A percentile compares a stretch with the other conserved stretches of the same genome.
These are phyloP conservation scores for Lydus trimaculatus DNA, from an alignment of 2,888 invertebrate species.

Conservation along the genomic window DNA sequence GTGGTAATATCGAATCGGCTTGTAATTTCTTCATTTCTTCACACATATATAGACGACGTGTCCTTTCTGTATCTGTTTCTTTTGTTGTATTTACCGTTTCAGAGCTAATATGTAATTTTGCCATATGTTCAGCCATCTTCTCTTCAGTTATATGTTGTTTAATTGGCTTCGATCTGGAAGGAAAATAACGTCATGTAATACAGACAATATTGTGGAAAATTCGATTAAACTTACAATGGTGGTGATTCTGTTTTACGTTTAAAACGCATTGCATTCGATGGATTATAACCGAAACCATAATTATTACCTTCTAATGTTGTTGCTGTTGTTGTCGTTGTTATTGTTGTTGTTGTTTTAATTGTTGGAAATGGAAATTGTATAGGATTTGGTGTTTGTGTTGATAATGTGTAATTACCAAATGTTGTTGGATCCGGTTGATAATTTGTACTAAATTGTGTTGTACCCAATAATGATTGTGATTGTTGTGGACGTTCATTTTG, in stretches of 20 bases:
- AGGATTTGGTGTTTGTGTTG: slow-evolving; percentile 33
- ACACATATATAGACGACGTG: slow-evolving; percentile 66
- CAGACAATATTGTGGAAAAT: not conserved
- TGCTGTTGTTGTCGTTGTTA: not conserved
- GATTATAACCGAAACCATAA: slow-evolving; percentile 28
- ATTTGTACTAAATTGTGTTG: slow-evolving; percentile 20
- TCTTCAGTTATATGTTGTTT: slow-evolving; percentile 86
- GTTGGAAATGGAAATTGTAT: slow-evolving; percentile 47
- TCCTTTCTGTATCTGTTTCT: slow-evolving; percentile 49
- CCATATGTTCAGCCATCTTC: slow-evolving; percentile 83
- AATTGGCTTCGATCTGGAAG: slow-evolving; percentile 53
- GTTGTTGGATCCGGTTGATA: slow-evolving; percentile 20
- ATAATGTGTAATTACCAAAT: slow-evolving; percentile 39
- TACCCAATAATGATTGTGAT: not conserved
- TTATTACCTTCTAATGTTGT: slow-evolving; percentile 20
- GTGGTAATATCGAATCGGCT: slow-evolving; percentile 72
- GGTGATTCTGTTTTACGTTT: slow-evolving; percentile 57
- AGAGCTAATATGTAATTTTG: slow-evolving; percentile 73
- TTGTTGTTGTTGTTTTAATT: not conserved
- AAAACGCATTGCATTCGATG: slow-evolving; percentile 37
- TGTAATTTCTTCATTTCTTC: slow-evolving; percentile 74
- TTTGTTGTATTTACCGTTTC: slow-evolving; percentile 49
- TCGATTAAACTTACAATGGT: slow-evolving; percentile 56
- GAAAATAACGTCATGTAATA: not conserved
- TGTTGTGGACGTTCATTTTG: slow-evolving; percentile 6